Evolutionary conservation across 2,113 vertebrate genomes (phyloP).

Genomic region (Myotis lucifugus): DNA sequence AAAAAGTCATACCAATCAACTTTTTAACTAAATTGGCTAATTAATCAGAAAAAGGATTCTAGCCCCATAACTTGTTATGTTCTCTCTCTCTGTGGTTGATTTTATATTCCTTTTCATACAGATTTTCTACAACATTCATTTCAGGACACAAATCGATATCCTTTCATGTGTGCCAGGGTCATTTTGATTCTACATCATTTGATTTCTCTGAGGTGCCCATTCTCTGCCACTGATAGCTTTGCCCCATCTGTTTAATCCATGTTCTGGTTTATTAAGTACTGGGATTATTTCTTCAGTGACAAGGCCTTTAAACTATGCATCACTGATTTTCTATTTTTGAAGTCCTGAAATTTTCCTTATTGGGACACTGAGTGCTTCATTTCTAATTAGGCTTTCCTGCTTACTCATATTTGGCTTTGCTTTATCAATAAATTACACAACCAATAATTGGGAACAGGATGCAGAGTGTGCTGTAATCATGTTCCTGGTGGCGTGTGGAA

Average conservation of each 20-base stretch:
- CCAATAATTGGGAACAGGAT: slow-evolving; percentile 75
- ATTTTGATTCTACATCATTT: slow-evolving; percentile 64
- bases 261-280: slow-evolving; percentile 78
- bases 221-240: slow-evolving; percentile 65
- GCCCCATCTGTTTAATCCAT: slow-evolving; percentile 82
- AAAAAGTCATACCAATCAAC: neutral
- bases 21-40: neutral
- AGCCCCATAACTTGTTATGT: neutral
- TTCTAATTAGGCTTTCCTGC: slow-evolving; percentile 76
- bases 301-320: slow-evolving; percentile 80
- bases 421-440: slow-evolving; percentile 80
- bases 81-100: neutral
- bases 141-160: slow-evolving; percentile 67
- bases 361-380: slow-evolving; percentile 71
- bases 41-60: neutral
- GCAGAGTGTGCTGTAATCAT: neutral
- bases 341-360: slow-evolving; percentile 75
- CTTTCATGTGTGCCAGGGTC: slow-evolving; percentile 70
- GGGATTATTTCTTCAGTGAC: slow-evolving; percentile 78
- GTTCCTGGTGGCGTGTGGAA: neutral
- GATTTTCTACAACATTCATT: slow-evolving; percentile 67
- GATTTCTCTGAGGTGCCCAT: slow-evolving; percentile 74
- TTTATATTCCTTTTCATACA: slow-evolving; percentile 62
- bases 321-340: slow-evolving; percentile 83
- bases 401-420: slow-evolving; percentile 74